Conservation (phyloP, 1,140 invertebrate genomes). For the Pogonognathellus flavescens region DNA sequence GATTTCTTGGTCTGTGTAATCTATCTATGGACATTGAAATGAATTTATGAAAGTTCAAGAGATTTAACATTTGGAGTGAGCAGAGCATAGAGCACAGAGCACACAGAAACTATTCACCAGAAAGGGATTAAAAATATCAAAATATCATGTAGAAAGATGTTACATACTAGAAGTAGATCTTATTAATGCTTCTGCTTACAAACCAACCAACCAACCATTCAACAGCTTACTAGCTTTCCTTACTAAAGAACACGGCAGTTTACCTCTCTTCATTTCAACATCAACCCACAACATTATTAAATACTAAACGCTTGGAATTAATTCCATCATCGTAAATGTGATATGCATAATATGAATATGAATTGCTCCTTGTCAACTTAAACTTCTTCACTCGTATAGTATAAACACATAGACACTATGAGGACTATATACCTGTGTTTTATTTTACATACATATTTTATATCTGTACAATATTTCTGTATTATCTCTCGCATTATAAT, state of each 20-base stretch:
- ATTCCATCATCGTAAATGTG: conserved; percentile 5
- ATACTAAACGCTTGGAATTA: conserved; percentile 39
- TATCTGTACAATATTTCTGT: too few relatives aligned
- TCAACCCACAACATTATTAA: conserved; percentile 3
- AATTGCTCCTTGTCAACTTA: background rate
- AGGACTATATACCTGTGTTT: too few relatives aligned
- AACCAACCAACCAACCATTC: conserved; percentile 12
- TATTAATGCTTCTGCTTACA: conserved; percentile 20
- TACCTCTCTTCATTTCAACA: conserved; percentile 22
- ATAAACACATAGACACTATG: too few relatives aligned
- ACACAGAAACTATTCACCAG: background rate
- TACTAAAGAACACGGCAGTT: background rate
- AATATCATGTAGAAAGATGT: conserved; percentile 32
- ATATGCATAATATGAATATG: conserved; percentile 6
- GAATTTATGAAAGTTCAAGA: conserved; percentile 41
- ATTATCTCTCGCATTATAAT: background rate
- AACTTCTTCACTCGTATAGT: too few relatives aligned
- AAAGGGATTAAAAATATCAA: conserved; percentile 53
- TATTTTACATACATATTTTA: too few relatives aligned
- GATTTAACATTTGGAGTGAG: conserved; percentile 34
- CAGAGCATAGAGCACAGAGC: conserved; percentile 6
- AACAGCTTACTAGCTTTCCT: conserved; percentile 12
- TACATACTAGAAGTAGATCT: conserved; percentile 26
- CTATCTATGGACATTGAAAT: background rate
- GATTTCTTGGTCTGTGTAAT: background rate